Conservation (phyloP, 2,888 invertebrate genomes). For the Nipponacmea schrenckii region DNA sequence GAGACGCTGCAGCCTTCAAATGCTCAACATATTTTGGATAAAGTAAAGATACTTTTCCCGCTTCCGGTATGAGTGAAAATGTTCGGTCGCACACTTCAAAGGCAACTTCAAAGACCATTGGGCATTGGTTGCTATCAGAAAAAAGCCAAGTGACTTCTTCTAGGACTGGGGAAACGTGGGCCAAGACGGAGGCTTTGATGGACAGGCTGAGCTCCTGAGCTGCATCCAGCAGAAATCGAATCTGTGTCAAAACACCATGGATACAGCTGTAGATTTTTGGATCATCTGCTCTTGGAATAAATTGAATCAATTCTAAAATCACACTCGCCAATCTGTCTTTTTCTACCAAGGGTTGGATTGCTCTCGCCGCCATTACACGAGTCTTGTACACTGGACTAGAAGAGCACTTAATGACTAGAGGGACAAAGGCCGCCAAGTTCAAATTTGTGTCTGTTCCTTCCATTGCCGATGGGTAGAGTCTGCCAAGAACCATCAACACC, state of each 20-base stretch:
- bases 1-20: not conserved
- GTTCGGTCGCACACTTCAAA: not conserved
- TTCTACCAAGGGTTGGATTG: slow-evolving; percentile 74
- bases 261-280: slow-evolving; percentile 72
- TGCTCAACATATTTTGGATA: not conserved
- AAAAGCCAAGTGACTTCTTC: not conserved
- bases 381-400: slow-evolving; percentile 77
- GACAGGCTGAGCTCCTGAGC: not conserved
- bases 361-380: slow-evolving; percentile 79
- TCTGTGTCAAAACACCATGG: slow-evolving; percentile 78
- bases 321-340: slow-evolving; percentile 60
- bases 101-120: not conserved
- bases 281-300: slow-evolving; percentile 53
- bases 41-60: not conserved
- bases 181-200: not conserved
- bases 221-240: slow-evolving; percentile 50
- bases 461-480: slow-evolving; percentile 80
- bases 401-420: slow-evolving; percentile 75
- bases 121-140: not conserved
- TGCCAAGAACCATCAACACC: slow-evolving; percentile 79
- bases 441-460: slow-evolving; percentile 78
- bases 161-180: not conserved
- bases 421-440: slow-evolving; percentile 77
- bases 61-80: not conserved
- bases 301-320: slow-evolving; percentile 64